phyloP scores from a whole-genome alignment of 2,797 vertebrate genomes.

The Myotis planiceps region DNA sequence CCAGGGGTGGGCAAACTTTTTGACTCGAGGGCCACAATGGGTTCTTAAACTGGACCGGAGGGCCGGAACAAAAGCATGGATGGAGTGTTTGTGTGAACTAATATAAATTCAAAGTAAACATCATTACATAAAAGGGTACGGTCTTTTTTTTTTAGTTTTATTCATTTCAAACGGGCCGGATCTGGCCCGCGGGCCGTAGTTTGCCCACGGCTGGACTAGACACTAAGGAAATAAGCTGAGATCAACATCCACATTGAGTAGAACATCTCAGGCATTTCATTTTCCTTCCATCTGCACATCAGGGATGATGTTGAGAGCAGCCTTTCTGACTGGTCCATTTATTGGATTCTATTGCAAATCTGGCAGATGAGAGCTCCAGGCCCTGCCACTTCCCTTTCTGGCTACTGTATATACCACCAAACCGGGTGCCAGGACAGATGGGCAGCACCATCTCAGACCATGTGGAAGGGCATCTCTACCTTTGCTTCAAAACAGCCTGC shows the following conservation, averaged over 20 bases:
- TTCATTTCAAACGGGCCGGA: too few relatives aligned
- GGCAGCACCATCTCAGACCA: not conserved
- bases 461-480: not conserved
- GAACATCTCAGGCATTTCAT: conserved; percentile 25
- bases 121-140: too few relatives aligned
- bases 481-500: not conserved
- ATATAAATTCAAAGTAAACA: too few relatives aligned
- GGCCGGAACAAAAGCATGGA: too few relatives aligned
- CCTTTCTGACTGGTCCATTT: not conserved
- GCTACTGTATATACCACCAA: not conserved
- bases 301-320: not conserved
- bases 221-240: not conserved
- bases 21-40: too few relatives aligned
- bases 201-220: not conserved
- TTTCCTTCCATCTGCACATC: not conserved
- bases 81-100: too few relatives aligned
- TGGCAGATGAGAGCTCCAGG: not conserved
- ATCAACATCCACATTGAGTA: not conserved
- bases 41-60: too few relatives aligned
- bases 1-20: too few relatives aligned
- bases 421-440: not conserved
- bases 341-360: conserved; percentile 53
- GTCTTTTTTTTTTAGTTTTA: too few relatives aligned
- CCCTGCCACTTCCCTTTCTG: not conserved
- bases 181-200: too few relatives aligned